Percentiles rank a stretch among this genome's conserved stretches.
Conservation (phyloP, 1,140 invertebrate species). For the Drosophila simulans region DNA sequence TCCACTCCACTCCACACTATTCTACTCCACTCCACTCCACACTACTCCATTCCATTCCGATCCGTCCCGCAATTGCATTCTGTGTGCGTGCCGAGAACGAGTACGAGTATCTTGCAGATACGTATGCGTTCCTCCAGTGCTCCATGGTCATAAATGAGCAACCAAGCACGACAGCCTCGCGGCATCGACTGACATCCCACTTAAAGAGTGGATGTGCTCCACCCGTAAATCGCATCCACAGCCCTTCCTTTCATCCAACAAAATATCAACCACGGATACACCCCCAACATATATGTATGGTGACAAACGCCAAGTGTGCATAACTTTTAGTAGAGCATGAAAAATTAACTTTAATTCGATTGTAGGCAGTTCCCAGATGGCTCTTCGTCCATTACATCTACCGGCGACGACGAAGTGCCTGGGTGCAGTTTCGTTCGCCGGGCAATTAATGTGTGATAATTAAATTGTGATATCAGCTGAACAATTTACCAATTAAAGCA, state of each 20-base stretch:
- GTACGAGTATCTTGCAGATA: slow-evolving; percentile 58
- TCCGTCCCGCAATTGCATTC: slow-evolving; percentile 36
- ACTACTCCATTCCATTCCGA: background rate
- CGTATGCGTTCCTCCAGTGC: slow-evolving; percentile 51
- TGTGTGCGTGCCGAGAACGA: slow-evolving; percentile 30
- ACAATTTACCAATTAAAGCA: slow-evolving; percentile 48
- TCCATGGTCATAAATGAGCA: slow-evolving; percentile 78
- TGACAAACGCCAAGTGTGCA: slow-evolving; percentile 61
- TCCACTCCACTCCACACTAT: slow-evolving; percentile 9
- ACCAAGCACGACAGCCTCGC: slow-evolving; percentile 61
- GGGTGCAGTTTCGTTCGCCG: slow-evolving; percentile 34
- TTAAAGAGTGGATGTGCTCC: slow-evolving; percentile 37
- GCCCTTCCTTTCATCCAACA: background rate
- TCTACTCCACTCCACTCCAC: too few relatives aligned
- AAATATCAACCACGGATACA: slow-evolving; percentile 8
- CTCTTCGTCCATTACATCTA: background rate
- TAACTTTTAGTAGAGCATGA: slow-evolving; percentile 68
- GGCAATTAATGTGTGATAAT: slow-evolving; percentile 59
- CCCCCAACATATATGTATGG: slow-evolving; percentile 14
- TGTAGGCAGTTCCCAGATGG: slow-evolving; percentile 40
- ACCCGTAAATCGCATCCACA: slow-evolving; percentile 23
- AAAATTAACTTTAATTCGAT: slow-evolving; percentile 63
- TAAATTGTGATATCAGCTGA: slow-evolving; percentile 53
- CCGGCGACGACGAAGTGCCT: background rate
- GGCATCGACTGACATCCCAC: slow-evolving; percentile 37